Evolutionary conservation across 2,797 vertebrate species (phyloP).

Genomic region (Petrocephalus schoutedeni): DNA sequence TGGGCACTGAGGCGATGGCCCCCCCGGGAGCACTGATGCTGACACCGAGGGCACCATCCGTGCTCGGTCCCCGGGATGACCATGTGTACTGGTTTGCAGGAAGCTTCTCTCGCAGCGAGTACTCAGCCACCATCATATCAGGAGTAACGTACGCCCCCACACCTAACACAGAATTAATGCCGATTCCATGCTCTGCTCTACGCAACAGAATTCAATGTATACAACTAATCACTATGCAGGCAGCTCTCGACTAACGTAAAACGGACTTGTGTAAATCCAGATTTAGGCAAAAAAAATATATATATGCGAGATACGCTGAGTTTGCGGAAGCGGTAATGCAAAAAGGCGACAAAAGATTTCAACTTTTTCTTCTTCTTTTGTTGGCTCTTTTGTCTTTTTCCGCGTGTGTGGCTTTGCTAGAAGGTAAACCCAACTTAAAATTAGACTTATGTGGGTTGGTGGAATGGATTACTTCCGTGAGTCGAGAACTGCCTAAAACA

Average conservation of each 20-base stretch:
- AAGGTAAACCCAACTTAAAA: background rate
- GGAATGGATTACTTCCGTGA: background rate
- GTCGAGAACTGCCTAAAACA: background rate
- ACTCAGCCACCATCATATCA: conserved; percentile 99
- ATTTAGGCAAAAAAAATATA: background rate
- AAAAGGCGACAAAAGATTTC: background rate
- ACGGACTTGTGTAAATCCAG: background rate
- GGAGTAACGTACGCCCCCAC: conserved; percentile 97
- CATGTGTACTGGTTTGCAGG: conserved; percentile 97
- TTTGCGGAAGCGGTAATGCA: background rate
- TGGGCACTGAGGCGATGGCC: conserved; percentile 95
- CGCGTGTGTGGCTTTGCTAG: background rate
- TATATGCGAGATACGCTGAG: background rate
- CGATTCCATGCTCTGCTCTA: background rate
- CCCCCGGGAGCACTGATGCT: conserved; percentile 96
- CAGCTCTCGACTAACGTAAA: background rate
- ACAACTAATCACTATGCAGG: background rate
- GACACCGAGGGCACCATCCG: conserved; percentile 92
- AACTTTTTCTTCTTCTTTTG: background rate
- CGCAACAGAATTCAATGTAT: background rate
- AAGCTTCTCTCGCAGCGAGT: conserved; percentile 93
- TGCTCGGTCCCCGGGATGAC: conserved; percentile 94
- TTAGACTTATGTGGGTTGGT: background rate
- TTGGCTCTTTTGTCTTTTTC: background rate
- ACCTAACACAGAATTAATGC: conserved; percentile 55